phyloP scores from a whole-genome alignment of 2,113 vertebrate species.

The Hemicordylus capensis region DNA sequence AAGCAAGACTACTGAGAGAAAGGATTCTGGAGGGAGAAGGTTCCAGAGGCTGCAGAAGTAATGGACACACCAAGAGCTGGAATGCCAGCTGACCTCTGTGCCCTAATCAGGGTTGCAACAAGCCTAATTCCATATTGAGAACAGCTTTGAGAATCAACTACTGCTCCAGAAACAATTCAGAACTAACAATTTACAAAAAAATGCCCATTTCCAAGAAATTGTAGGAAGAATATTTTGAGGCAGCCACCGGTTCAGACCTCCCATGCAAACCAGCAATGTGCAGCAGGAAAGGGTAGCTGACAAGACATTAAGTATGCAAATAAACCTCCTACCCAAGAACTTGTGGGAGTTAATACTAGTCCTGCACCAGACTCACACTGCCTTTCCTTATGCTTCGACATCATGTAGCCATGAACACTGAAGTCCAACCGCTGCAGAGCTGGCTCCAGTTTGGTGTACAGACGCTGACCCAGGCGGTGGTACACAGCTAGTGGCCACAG shows the following conservation, averaged over 20 bases:
- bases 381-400: constrained; percentile 87
- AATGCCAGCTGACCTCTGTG: background rate
- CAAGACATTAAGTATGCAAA: rapidly evolving
- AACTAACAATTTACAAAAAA: background rate
- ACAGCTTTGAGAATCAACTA: background rate
- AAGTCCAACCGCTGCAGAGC: constrained; percentile 92
- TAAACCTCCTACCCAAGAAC: rapidly evolving
- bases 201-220: background rate
- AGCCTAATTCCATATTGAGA: background rate
- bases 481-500: constrained; percentile 88
- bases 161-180: background rate
- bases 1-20: background rate
- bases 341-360: rapidly evolving
- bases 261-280: background rate
- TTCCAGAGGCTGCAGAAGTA: background rate
- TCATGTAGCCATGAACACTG: constrained; percentile 89
- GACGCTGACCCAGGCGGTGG: constrained; percentile 84
- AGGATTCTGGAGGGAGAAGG: background rate
- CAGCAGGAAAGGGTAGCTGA: background rate
- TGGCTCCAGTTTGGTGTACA: constrained; percentile 85
- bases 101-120: background rate
- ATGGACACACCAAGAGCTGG: background rate
- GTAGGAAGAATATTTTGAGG: background rate
- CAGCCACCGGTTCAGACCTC: background rate
- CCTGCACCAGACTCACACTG: constrained; percentile 81